These are phyloP conservation scores for Lipophrys pholis DNA, from an alignment of 2,113 vertebrate genomes.

Conservation along the genomic window DNA sequence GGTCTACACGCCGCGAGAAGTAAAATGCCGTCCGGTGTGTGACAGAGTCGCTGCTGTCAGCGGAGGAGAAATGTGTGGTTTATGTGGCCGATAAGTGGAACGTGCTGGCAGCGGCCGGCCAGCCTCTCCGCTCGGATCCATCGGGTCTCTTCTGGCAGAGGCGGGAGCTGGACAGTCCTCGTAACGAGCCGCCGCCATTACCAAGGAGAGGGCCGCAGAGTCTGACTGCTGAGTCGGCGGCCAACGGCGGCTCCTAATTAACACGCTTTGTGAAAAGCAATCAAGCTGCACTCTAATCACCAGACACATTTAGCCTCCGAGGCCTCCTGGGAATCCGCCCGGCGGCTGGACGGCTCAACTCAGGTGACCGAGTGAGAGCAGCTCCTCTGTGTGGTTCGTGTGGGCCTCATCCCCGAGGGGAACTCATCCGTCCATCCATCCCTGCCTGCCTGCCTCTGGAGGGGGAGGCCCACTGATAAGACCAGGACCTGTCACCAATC, in stretches of 20 bases:
- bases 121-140: no score
- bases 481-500: constrained; percentile 68
- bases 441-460: constrained; percentile 7
- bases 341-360: no score
- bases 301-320: constrained; percentile 19
- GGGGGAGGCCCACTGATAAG: constrained; percentile 69
- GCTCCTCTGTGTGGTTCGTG: constrained; percentile 24
- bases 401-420: constrained; percentile 11
- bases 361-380: no score
- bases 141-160: constrained; percentile 38
- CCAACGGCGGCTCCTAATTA: constrained; percentile 54
- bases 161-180: constrained; percentile 47
- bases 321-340: no score
- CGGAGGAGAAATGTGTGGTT: constrained; percentile 44
- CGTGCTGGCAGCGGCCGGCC: constrained; percentile 64
- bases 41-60: no score
- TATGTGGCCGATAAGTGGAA: constrained; percentile 59
- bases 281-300: constrained; percentile 56
- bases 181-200: constrained; percentile 31
- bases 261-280: constrained; percentile 59
- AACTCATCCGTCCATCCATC: constrained; percentile 44
- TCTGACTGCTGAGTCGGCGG: constrained; percentile 58
- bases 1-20: no score
- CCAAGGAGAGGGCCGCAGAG: constrained; percentile 16
- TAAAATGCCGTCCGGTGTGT: no score